phyloP scores from a whole-genome alignment of 2,888 invertebrate genomes.

The Scelioninae gen. 1 region DNA sequence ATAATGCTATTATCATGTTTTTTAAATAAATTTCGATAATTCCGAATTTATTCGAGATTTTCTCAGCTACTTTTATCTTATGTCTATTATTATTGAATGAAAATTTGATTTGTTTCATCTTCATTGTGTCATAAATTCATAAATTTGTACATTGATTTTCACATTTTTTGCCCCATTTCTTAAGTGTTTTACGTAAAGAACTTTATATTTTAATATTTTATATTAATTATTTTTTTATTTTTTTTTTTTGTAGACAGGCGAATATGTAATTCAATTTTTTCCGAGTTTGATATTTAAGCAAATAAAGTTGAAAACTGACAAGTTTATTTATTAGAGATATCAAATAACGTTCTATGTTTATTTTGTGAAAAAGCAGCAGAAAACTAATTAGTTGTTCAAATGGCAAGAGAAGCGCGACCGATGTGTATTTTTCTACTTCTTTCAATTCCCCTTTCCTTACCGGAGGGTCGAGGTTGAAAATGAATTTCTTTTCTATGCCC shows the following conservation, averaged over 20 bases:
- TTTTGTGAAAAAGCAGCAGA: constrained; percentile 42
- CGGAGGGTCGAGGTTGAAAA: constrained; percentile 62
- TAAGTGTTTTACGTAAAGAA: too few species aligned
- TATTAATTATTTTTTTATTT: neutral
- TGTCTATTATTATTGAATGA: too few species aligned
- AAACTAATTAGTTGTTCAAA: constrained; percentile 63
- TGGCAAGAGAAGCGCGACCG: constrained; percentile 42
- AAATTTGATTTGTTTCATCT: too few species aligned
- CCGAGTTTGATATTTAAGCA: constrained; percentile 16
- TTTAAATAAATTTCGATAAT: too few species aligned
- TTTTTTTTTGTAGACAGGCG: neutral
- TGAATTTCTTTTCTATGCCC: constrained; percentile 66
- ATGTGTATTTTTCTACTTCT: constrained; percentile 65
- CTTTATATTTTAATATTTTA: too few species aligned
- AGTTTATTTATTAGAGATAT: constrained; percentile 57
- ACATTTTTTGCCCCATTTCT: too few species aligned
- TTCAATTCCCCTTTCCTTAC: constrained; percentile 56
- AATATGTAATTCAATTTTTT: constrained; percentile 1
- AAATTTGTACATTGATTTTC: too few species aligned
- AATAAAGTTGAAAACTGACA: constrained; percentile 33
- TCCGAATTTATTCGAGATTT: too few species aligned
- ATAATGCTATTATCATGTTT: too few species aligned
- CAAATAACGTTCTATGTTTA: constrained; percentile 52
- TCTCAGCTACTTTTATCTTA: too few species aligned
- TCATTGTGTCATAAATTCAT: too few species aligned